Base-by-base conservation (phyloP, 2,888 invertebrate genomes). In the Formica aserva region DNA sequence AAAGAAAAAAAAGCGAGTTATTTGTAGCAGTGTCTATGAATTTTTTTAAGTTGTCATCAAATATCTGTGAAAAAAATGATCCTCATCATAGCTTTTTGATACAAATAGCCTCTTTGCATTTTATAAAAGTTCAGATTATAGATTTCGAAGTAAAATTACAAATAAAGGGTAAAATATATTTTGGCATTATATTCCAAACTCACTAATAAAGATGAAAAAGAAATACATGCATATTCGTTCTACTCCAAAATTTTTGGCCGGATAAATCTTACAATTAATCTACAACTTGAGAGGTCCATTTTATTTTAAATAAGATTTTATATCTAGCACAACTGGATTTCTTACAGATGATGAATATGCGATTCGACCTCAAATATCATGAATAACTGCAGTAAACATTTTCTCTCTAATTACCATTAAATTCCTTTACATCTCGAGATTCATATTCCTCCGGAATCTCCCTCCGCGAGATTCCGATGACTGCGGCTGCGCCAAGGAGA, bases 401-500 rank as follows among this genome's bases (percentile, higher is more conserved):
- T 48, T 29, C 60, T 41, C 35, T 75, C 60, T 13, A 35, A 13
- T 2, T 13, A 5, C 1, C 18, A 3, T 52, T 55, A 4, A 5
- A 32, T 60, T 41, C 8, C 5, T 11, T 18, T 18, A 18, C 41
- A 22, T 29, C n/a, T n/a, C 41, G n/a, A 2, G 29, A n/a, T 13
- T 35, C 41, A 11, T 18, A 29, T 8, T 67, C 11, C 1, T 32
- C 6, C 11, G 15, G n/a, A 66, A 66, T 26, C 11, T 66, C 18
- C 38, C 11, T 66, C 18, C 26, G 18, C 18, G 38, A 15, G 18
- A 9, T 15, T 52, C 8, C 52, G 8, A 52, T n/a, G n/a, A 26
- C 55, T 52, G 69, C 71, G 77, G 29, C n/a, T 41, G 55, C 77
- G 55, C 55, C 1, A 15, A 38, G 1, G 15, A 67, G 45, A 5